Evolutionary conservation across 2,888 invertebrate species (phyloP).

Genomic region (Anodontia alba): DNA sequence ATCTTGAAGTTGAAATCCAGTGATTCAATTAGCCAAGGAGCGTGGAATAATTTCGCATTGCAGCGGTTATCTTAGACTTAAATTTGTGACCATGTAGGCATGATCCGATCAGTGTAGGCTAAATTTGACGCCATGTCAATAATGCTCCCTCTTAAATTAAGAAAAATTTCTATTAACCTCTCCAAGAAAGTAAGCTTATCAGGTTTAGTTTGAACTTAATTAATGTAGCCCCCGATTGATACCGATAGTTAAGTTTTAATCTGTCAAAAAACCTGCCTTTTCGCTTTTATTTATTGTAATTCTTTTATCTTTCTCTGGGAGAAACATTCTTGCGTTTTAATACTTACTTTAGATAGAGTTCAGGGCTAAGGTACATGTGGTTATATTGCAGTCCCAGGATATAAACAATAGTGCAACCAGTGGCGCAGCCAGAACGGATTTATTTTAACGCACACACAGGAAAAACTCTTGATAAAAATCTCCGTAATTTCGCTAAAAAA

Average conservation of each 20-base stretch:
- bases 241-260: conserved; percentile 14
- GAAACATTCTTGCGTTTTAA: too few species aligned
- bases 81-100: conserved; percentile 19
- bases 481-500: too few species aligned
- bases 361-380: too few species aligned
- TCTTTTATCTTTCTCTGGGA: too few species aligned
- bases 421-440: too few species aligned
- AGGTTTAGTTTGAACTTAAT: conserved; percentile 1
- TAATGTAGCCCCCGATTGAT: conserved; percentile 4
- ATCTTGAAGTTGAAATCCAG: conserved; percentile 14
- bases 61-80: conserved; percentile 15
- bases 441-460: too few species aligned
- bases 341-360: too few species aligned
- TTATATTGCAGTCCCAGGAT: too few species aligned
- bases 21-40: conserved; percentile 16
- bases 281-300: too few species aligned
- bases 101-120: conserved; percentile 1
- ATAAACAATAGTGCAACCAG: too few species aligned
- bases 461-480: too few species aligned
- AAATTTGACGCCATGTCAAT: conserved; percentile 14
- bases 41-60: conserved; percentile 20
- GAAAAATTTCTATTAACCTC: conserved; percentile 10
- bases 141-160: conserved; percentile 1
- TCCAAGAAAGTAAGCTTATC: neutral
- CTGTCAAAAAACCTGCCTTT: conserved; percentile 14